These are phyloP conservation scores for Theodoxus fluviatilis DNA, from an alignment of 2,888 invertebrate genomes.

Conservation along the genomic window DNA sequence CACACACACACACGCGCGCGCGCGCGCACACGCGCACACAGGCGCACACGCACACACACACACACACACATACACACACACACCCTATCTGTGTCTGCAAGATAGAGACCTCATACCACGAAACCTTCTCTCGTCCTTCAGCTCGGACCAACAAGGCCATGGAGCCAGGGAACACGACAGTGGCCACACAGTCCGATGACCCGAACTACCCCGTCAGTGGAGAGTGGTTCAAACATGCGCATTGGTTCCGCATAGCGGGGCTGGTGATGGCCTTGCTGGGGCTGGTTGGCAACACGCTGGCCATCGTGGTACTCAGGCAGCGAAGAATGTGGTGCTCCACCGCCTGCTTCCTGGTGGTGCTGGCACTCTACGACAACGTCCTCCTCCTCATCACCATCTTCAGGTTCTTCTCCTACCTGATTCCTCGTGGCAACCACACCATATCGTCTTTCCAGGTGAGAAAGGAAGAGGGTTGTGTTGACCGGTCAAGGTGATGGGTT, in stretches of 20 bases:
- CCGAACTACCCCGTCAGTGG: background rate
- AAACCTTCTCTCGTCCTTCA: too few relatives aligned
- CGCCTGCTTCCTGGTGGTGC: slow-evolving; percentile 28
- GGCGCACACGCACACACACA: slow-evolving; percentile 6
- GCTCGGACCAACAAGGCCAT: too few relatives aligned
- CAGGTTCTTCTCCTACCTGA: slow-evolving; percentile 18
- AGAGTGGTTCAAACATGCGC: too few relatives aligned
- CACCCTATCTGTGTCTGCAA: background rate
- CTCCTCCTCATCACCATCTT: slow-evolving; percentile 25
- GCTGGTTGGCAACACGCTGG: slow-evolving; percentile 27
- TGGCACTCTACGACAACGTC: slow-evolving; percentile 29
- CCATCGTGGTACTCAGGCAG: slow-evolving; percentile 29
- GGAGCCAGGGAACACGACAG: too few relatives aligned
- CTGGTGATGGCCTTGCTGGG: background rate
- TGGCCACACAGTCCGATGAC: background rate
- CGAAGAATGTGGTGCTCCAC: slow-evolving; percentile 30
- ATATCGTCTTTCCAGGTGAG: too few relatives aligned
- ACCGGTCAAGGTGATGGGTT: too few relatives aligned
- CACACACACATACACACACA: slow-evolving; percentile 10
- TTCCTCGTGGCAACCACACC: background rate
- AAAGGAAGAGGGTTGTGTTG: too few relatives aligned
- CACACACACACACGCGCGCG: slow-evolving; percentile 7
- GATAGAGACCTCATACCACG: background rate
- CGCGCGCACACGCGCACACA: slow-evolving; percentile 5
- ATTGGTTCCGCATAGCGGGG: background rate